Conservation (phyloP, 2,888 invertebrate genomes). For the Diloba caeruleocephala region DNA sequence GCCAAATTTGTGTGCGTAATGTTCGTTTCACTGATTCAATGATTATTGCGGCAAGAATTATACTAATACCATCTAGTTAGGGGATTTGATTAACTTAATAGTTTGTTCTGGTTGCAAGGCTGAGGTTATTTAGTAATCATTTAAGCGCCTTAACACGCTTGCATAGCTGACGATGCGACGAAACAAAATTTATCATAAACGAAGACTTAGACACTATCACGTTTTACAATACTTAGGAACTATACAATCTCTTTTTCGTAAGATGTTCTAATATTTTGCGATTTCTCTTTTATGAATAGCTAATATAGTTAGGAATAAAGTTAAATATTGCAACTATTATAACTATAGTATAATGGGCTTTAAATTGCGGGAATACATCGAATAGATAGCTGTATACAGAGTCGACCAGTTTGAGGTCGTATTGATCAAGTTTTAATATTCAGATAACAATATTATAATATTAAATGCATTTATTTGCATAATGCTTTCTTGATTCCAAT, state of each 20-base stretch:
- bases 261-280: conserved; percentile 15
- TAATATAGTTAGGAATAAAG: conserved; percentile 15
- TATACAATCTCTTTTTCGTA: conserved; percentile 24
- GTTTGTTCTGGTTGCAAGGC: conserved; percentile 9
- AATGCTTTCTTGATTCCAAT: conserved; percentile 3
- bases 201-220: conserved; percentile 1
- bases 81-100: conserved; percentile 22
- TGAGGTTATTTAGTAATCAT: conserved; percentile 27
- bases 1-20: conserved; percentile 4
- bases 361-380: neutral
- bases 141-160: conserved; percentile 9
- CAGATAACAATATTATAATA: conserved; percentile 6
- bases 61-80: too few relatives aligned
- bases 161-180: neutral
- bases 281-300: conserved; percentile 18
- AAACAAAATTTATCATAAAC: conserved; percentile 5
- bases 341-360: neutral
- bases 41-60: conserved; percentile 4
- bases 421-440: conserved; percentile 7
- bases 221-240: neutral
- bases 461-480: conserved; percentile 6
- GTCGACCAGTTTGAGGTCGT: neutral
- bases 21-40: conserved; percentile 4
- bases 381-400: neutral
- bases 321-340: conserved; percentile 11